Percentiles rank a stretch among this genome's conserved stretches.
These are phyloP conservation scores for Spisula solida DNA, from an alignment of 2,888 invertebrate species.

Conservation along the genomic window DNA sequence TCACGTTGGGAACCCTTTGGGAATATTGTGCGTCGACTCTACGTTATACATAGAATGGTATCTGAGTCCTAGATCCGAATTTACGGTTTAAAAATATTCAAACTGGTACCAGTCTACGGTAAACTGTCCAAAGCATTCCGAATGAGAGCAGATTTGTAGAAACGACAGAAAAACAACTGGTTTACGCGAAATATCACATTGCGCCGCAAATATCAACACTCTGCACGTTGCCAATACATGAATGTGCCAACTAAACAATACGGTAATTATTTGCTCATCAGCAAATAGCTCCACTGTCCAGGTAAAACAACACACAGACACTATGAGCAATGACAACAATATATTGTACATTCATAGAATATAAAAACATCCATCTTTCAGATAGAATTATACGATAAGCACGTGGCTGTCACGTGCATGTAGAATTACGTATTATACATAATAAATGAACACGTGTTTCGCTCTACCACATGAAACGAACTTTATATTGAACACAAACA, in stretches of 20 bases:
- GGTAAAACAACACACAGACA: background rate
- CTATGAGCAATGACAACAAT: background rate
- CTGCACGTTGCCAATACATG: background rate
- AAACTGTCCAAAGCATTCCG: background rate
- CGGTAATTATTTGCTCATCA: constrained; percentile 13
- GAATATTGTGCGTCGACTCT: no score
- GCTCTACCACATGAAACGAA: background rate
- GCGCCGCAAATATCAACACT: background rate
- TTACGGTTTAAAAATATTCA: no score
- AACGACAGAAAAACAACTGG: no score
- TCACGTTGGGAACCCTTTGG: no score
- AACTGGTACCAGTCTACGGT: no score
- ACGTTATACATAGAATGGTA: no score
- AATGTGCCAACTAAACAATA: background rate
- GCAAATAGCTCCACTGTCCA: constrained; percentile 1
- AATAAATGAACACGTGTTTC: background rate
- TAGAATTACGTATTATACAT: background rate
- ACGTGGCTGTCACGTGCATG: background rate
- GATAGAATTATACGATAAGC: background rate
- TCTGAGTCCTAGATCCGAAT: no score
- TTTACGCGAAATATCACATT: background rate
- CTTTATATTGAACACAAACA: background rate
- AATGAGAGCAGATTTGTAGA: background rate
- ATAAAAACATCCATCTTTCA: background rate
- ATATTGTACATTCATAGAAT: background rate